Evolutionary conservation across 1,140 invertebrate species (phyloP).

Genomic region (Leptoteleia sp.): DNA sequence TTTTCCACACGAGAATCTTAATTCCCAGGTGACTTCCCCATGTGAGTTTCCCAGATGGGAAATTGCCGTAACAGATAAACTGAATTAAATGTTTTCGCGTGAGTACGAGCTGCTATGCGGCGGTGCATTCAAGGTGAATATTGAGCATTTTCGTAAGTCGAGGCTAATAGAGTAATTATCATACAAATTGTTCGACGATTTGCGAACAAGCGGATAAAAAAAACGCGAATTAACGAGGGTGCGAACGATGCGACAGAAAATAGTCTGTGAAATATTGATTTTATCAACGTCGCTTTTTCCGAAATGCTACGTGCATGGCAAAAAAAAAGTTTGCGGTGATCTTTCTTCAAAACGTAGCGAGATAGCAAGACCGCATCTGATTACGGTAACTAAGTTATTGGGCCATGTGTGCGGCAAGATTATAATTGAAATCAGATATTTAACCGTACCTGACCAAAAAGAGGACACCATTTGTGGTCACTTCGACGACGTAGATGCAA

Average conservation of each 20-base stretch:
- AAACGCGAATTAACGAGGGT: neutral
- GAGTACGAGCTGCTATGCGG: conserved; percentile 6
- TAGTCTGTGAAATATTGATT: conserved; percentile 1
- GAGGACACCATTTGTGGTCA: conserved; percentile 35
- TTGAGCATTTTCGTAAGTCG: conserved; percentile 21
- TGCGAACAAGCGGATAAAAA: neutral
- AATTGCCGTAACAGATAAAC: conserved; percentile 48
- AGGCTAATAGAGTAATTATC: conserved; percentile 31
- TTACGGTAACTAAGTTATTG: conserved; percentile 45
- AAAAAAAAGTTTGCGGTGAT: conserved; percentile 40
- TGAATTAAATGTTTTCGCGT: conserved; percentile 51
- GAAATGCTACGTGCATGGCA: neutral
- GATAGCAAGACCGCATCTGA: conserved; percentile 42
- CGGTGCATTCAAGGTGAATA: conserved; percentile 23
- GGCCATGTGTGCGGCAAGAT: conserved; percentile 26
- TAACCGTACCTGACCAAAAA: conserved; percentile 37
- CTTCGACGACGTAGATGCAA: neutral
- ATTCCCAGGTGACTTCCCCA: conserved; percentile 42
- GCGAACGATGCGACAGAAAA: neutral
- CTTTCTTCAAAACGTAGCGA: conserved; percentile 9
- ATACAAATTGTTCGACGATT: conserved; percentile 22
- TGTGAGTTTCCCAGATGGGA: conserved; percentile 46
- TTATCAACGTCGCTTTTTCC: conserved; percentile 7
- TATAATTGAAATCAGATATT: conserved; percentile 61
- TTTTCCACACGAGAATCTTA: conserved; percentile 41